Evolutionary conservation across 2,797 vertebrate species (phyloP).

Genomic region (Parambassis ranga): DNA sequence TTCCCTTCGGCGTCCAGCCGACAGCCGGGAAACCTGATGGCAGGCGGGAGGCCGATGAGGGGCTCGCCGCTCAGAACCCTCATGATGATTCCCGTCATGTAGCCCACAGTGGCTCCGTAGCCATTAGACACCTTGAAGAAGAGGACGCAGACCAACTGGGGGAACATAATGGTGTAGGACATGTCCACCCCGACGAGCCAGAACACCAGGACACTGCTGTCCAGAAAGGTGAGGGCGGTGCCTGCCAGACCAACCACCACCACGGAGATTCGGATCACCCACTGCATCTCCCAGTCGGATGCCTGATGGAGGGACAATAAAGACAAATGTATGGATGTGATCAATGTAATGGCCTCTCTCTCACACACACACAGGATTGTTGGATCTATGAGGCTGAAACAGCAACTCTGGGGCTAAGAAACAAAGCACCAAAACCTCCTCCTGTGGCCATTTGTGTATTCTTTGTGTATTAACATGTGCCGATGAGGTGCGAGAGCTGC

Average conservation of each 20-base stretch:
- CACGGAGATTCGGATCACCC: slow-evolving; percentile 81
- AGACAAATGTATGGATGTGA: neutral
- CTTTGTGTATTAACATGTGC: no score
- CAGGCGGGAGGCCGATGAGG: slow-evolving; percentile 68
- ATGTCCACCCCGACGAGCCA: slow-evolving; percentile 85
- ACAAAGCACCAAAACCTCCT: no score
- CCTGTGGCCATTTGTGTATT: no score
- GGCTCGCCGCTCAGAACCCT: slow-evolving; percentile 67
- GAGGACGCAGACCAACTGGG: slow-evolving; percentile 83
- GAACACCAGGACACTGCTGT: slow-evolving; percentile 77
- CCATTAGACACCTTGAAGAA: slow-evolving; percentile 79
- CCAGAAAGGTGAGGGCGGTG: slow-evolving; percentile 76
- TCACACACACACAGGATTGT: no score
- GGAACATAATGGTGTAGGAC: slow-evolving; percentile 84
- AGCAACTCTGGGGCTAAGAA: no score
- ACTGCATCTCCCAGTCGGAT: slow-evolving; percentile 80
- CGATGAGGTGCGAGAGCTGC: no score
- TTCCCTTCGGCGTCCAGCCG: slow-evolving; percentile 54
- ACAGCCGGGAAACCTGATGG: slow-evolving; percentile 78
- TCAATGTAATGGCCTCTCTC: no score
- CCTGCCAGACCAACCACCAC: slow-evolving; percentile 76
- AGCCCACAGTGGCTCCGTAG: slow-evolving; percentile 77
- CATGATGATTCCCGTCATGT: slow-evolving; percentile 59
- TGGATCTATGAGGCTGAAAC: no score
- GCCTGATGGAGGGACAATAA: slow-evolving; percentile 64